These are phyloP conservation scores for Heterocephalus glaber DNA, from an alignment of 2,113 vertebrate species.

Conservation along the genomic window DNA sequence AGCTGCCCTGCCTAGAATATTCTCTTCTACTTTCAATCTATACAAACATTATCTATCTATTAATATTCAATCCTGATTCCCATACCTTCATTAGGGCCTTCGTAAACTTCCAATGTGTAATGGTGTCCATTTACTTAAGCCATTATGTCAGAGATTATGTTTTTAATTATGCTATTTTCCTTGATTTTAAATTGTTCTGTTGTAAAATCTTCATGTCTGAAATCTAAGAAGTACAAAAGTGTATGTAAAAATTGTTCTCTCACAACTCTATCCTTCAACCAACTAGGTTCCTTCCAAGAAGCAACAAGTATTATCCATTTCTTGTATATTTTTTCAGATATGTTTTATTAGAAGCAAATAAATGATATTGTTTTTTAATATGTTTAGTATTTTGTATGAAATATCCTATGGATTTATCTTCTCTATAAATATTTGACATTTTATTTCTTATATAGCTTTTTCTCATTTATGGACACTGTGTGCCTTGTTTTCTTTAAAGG, in stretches of 20 bases:
- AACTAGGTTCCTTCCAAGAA: not conserved
- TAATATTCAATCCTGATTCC: not conserved
- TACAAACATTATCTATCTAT: slow-evolving; percentile 3
- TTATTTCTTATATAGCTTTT: not conserved
- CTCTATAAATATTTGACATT: not conserved
- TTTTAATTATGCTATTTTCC: not conserved
- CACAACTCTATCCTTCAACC: not conserved
- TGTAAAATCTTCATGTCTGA: not conserved
- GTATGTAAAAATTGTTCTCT: not conserved
- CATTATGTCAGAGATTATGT: not conserved
- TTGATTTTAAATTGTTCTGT: slow-evolving; percentile 2
- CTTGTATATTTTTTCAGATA: not conserved
- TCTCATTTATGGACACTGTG: slow-evolving; percentile 10
- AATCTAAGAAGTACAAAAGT: not conserved
- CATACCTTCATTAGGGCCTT: not conserved
- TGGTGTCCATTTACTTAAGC: not conserved
- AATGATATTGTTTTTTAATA: slow-evolving; percentile 23
- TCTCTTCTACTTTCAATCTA: not conserved
- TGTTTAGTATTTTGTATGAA: not conserved
- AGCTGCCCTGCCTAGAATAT: not conserved
- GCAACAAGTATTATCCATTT: not conserved
- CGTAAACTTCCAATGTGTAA: not conserved
- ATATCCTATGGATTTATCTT: not conserved
- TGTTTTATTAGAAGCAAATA: slow-evolving; percentile 4
- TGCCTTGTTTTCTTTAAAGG: slow-evolving; percentile 31